Conservation (phyloP, 2,113 vertebrate genomes). For the Cololabis saira region DNA sequence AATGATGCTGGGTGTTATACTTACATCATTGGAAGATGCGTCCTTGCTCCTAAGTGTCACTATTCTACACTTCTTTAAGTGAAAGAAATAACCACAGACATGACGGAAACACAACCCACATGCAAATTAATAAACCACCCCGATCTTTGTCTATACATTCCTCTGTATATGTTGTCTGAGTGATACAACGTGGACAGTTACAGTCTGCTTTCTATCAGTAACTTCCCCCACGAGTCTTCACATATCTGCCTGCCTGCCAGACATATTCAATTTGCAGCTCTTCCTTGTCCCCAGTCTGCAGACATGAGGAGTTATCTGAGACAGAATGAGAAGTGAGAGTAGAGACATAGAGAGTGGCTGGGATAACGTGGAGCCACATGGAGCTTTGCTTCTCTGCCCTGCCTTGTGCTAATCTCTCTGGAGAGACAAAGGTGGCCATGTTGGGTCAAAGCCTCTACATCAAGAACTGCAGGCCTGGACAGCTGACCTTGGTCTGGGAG, state of each 20-base stretch:
- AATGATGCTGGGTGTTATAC: conserved; percentile 26
- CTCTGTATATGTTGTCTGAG: conserved; percentile 66
- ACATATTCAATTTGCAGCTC: conserved; percentile 84
- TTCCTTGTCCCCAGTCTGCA: conserved; percentile 69
- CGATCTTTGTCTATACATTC: conserved; percentile 68
- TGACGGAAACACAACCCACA: conserved; percentile 34
- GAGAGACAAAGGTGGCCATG: conserved; percentile 79
- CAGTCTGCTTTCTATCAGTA: conserved; percentile 66
- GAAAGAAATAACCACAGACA: conserved; percentile 12
- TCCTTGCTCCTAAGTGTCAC: conserved; percentile 22
- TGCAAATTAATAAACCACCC: conserved; percentile 54
- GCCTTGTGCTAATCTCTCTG: conserved; percentile 81
- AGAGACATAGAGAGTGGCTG: conserved; percentile 61
- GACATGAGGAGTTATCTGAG: conserved; percentile 73
- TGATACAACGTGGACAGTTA: conserved; percentile 74
- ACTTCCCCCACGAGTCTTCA: conserved; percentile 74
- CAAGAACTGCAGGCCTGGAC: conserved; percentile 76
- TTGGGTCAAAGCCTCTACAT: conserved; percentile 82
- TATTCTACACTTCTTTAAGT: conserved; percentile 31
- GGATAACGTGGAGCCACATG: conserved; percentile 71
- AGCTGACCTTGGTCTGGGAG: conserved; percentile 83
- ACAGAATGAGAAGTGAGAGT: conserved; percentile 73
- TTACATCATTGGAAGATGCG: conserved; percentile 16
- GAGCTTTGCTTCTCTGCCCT: conserved; percentile 69
- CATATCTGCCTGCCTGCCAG: conserved; percentile 78